These are phyloP conservation scores for Mus musculus DNA, from an alignment of 2,113 vertebrate species.

Conservation along the genomic window DNA sequence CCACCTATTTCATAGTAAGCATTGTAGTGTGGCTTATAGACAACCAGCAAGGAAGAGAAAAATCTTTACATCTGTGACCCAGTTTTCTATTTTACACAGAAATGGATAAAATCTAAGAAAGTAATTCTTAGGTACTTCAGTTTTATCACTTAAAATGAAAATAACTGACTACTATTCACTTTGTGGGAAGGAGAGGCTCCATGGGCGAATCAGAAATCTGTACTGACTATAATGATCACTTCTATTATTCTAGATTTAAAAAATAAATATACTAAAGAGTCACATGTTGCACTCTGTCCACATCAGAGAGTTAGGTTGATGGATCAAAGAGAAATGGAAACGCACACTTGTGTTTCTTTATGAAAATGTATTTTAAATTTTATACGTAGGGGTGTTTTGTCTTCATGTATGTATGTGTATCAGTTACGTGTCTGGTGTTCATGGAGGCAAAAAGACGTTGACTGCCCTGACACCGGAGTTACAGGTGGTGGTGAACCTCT, in stretches of 20 bases:
- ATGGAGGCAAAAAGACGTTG: background rate
- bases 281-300: rapidly evolving
- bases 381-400: background rate
- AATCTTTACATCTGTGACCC: conserved; percentile 53
- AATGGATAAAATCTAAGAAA: conserved; percentile 40
- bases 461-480: background rate
- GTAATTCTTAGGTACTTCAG: background rate
- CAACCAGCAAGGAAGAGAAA: conserved; percentile 28
- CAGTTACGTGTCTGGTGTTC: no score
- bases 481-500: background rate
- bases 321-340: background rate
- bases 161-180: conserved; percentile 5
- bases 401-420: background rate
- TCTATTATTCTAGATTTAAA: background rate
- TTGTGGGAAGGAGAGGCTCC: background rate
- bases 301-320: background rate
- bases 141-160: conserved; percentile 59
- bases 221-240: background rate
- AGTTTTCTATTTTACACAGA: conserved; percentile 49
- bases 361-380: background rate
- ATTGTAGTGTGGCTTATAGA: conserved; percentile 47
- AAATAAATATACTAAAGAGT: background rate
- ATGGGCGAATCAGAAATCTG: conserved; percentile 16
- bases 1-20: conserved; percentile 56
- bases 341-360: background rate